Conservation (phyloP, 2,797 vertebrate genomes). For the Pangasius djambal region DNA sequence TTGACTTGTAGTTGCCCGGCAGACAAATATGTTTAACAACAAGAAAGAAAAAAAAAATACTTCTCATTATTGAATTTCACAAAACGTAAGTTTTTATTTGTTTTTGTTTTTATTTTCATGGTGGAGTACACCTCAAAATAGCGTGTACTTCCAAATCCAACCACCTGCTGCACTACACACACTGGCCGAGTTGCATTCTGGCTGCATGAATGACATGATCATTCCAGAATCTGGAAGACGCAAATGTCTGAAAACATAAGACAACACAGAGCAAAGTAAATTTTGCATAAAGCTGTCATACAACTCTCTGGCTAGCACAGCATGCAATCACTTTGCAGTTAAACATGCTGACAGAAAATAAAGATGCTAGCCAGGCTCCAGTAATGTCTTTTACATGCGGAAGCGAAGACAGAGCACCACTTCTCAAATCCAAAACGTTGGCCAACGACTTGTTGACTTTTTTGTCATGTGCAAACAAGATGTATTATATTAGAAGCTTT, state of each 20-base stretch:
- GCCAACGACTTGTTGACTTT: not conserved
- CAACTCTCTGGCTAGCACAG: not conserved
- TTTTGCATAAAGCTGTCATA: not conserved
- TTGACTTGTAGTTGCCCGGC: not conserved
- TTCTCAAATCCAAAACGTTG: not conserved
- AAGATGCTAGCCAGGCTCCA: not conserved
- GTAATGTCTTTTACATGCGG: not conserved
- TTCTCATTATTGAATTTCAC: not conserved
- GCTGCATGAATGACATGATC: not conserved
- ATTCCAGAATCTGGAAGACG: not conserved
- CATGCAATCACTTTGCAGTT: not conserved
- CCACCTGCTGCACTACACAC: not conserved
- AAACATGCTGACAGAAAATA: not conserved
- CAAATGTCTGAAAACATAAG: not conserved
- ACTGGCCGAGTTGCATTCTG: not conserved
- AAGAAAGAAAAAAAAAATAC: not conserved
- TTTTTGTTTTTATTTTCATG: not conserved
- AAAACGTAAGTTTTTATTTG: not conserved
- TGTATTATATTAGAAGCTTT: not conserved
- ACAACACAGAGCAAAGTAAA: not conserved
- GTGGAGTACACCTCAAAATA: not conserved
- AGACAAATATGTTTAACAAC: not conserved
- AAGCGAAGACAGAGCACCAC: not conserved
- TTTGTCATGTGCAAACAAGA: not conserved
- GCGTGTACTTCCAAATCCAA: not conserved